Evolutionary conservation across 2,113 vertebrate genomes (phyloP).

Genomic region (Ciconia stormi): DNA sequence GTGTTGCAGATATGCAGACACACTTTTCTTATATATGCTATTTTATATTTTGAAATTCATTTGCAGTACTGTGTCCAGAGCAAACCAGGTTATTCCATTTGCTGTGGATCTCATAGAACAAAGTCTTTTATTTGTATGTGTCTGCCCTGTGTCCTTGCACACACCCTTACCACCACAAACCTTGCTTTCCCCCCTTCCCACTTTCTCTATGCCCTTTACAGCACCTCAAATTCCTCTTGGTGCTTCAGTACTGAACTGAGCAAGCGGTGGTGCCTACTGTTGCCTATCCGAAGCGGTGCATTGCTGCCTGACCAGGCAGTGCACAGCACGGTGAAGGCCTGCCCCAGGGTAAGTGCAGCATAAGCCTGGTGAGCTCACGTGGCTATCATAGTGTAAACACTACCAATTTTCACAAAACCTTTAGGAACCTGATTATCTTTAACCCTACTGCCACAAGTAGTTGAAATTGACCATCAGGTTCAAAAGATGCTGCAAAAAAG

Average conservation of each 20-base stretch:
- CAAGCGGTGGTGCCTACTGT: neutral
- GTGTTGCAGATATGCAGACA: neutral
- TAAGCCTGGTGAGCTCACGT: neutral
- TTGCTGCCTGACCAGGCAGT: neutral
- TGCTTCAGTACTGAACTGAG: neutral
- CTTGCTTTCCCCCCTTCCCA: neutral
- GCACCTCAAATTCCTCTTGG: neutral
- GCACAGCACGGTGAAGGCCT: too few species aligned
- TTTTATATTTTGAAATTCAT: neutral
- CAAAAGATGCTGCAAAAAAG: neutral
- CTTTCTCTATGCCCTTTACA: neutral
- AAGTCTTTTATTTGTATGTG: neutral
- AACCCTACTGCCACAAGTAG: neutral
- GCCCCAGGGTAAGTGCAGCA: too few species aligned
- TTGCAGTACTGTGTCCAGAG: neutral
- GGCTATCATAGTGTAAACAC: neutral
- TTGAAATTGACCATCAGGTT: neutral
- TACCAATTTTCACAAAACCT: neutral
- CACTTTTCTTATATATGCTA: neutral
- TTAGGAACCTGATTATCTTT: neutral
- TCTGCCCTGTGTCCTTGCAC: neutral
- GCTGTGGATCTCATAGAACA: neutral
- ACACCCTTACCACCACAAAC: neutral
- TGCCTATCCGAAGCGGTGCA: neutral
- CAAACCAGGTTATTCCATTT: neutral